Conservation (phyloP, 1,140 invertebrate genomes). For the Trichogramma pretiosum region DNA sequence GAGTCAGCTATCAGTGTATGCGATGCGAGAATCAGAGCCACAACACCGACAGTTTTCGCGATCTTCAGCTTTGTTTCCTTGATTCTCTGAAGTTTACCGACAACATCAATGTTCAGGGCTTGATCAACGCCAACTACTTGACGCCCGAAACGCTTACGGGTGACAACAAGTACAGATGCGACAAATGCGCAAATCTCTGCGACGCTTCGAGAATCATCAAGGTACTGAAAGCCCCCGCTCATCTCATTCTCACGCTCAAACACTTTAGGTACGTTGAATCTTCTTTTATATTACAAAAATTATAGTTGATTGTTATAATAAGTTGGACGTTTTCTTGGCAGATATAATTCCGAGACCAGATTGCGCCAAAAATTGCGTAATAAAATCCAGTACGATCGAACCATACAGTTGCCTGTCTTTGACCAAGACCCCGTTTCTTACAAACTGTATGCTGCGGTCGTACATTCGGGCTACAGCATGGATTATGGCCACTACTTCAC, state of each 20-base stretch:
- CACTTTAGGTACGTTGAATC: slow-evolving; percentile 48
- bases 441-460: slow-evolving; percentile 68
- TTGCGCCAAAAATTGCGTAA: slow-evolving; percentile 65
- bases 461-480: slow-evolving; percentile 72
- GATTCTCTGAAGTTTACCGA: slow-evolving; percentile 48
- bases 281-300: not conserved
- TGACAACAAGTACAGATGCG: slow-evolving; percentile 75
- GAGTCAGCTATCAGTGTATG: slow-evolving; percentile 62
- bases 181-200: slow-evolving; percentile 61
- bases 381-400: slow-evolving; percentile 56
- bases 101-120: slow-evolving; percentile 55
- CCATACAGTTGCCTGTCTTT: slow-evolving; percentile 45
- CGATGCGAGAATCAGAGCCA: slow-evolving; percentile 61
- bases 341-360: slow-evolving; percentile 62
- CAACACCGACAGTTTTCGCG: slow-evolving; percentile 67
- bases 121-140: slow-evolving; percentile 64
- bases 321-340: slow-evolving; percentile 22
- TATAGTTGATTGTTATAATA: too few relatives aligned
- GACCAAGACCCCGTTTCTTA: slow-evolving; percentile 46
- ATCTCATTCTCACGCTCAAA: slow-evolving; percentile 71
- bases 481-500: slow-evolving; percentile 84
- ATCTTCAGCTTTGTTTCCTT: slow-evolving; percentile 73
- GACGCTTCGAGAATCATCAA: slow-evolving; percentile 67
- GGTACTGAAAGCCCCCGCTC: slow-evolving; percentile 61
- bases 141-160: slow-evolving; percentile 66